phyloP scores from a whole-genome alignment of 2,888 invertebrate species.

The Glaucopsyche alexis region DNA sequence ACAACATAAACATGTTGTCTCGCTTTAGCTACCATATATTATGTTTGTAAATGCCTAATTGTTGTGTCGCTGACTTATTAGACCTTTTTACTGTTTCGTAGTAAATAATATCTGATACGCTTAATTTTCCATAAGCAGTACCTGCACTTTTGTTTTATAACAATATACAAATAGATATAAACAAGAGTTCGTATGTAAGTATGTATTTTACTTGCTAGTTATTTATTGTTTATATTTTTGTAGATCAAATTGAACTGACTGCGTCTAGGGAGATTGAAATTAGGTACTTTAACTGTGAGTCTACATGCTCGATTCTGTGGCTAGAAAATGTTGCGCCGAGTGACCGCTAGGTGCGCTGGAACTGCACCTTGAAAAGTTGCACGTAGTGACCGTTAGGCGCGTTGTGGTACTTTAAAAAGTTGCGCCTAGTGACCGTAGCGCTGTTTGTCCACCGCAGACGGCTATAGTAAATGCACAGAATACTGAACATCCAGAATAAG shows the following conservation, averaged over 20 bases:
- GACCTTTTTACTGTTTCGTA: constrained; percentile 9
- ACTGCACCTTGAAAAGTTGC: neutral
- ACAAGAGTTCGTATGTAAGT: constrained; percentile 58
- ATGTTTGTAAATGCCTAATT: neutral
- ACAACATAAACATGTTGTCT: neutral
- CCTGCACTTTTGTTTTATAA: constrained; percentile 70
- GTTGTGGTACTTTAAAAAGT: too few species aligned
- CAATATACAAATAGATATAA: constrained; percentile 66
- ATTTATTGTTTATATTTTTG: constrained; percentile 69
- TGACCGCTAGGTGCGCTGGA: neutral
- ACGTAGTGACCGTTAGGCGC: neutral
- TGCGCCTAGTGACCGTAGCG: too few species aligned
- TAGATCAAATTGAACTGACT: constrained; percentile 73
- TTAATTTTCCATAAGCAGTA: constrained; percentile 69
- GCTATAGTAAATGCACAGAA: too few species aligned
- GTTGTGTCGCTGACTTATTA: constrained; percentile 17
- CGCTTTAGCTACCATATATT: neutral
- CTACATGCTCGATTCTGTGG: neutral
- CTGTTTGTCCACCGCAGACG: too few species aligned
- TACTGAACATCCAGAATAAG: too few species aligned
- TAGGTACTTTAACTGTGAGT: constrained; percentile 41
- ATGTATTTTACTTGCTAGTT: constrained; percentile 60
- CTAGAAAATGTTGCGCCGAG: neutral
- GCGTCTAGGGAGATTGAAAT: constrained; percentile 71
- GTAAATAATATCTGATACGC: constrained; percentile 59